Percentiles rank a stretch among this genome's conserved stretches.
These are phyloP conservation scores for Monarcha castaneiventris DNA, from an alignment of 2,113 vertebrate genomes.

Conservation along the genomic window DNA sequence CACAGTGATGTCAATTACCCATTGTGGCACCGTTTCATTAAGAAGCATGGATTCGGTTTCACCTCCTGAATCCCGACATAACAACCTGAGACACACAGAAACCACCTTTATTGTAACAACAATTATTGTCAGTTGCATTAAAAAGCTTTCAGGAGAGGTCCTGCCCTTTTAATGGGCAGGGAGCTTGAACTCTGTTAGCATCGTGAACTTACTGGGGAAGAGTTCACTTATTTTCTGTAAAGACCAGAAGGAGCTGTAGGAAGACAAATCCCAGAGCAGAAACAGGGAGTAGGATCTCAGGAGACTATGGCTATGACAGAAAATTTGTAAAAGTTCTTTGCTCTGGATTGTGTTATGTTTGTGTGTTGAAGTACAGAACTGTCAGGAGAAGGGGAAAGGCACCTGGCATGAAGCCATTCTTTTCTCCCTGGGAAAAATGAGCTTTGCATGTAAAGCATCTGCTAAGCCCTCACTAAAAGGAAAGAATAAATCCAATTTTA, in stretches of 20 bases:
- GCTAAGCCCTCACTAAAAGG: not conserved
- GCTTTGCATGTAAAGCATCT: not conserved
- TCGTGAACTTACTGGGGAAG: not conserved
- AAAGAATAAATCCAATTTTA: not conserved
- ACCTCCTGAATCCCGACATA: constrained; percentile 96
- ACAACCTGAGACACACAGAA: constrained; percentile 76
- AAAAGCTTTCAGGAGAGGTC: not conserved
- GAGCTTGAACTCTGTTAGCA: not conserved
- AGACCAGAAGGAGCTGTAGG: not conserved
- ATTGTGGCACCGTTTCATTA: constrained; percentile 97
- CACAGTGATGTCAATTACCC: constrained; percentile 99
- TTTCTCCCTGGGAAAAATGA: not conserved
- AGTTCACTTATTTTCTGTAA: not conserved
- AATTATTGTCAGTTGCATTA: not conserved
- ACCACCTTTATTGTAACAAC: not conserved
- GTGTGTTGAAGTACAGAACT: not conserved
- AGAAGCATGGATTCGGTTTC: constrained; percentile 98
- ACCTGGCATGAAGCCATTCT: not conserved
- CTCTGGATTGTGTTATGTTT: not conserved
- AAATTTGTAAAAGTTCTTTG: not conserved
- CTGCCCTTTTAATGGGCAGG: not conserved
- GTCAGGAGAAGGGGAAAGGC: not conserved
- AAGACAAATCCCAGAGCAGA: not conserved
- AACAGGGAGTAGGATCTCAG: not conserved
- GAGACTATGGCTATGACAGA: not conserved